These are phyloP conservation scores for Brachionus sp. DNA, from an alignment of 1,140 invertebrate species.

Conservation along the genomic window DNA sequence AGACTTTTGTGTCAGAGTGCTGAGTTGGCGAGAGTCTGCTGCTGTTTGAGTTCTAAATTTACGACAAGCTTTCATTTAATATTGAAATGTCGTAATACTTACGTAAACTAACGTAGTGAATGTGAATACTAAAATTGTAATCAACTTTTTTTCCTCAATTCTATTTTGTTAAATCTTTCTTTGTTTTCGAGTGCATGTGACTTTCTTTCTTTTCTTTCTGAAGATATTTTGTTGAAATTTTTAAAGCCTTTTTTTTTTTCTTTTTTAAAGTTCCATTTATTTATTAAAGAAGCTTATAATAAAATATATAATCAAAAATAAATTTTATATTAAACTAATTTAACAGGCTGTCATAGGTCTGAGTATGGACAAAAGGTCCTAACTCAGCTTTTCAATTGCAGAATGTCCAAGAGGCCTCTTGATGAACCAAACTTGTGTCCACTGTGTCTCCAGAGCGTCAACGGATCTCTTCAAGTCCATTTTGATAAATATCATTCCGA, in stretches of 20 bases:
- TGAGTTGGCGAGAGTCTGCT: slow-evolving; percentile 17
- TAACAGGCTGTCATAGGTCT: background rate
- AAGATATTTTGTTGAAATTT: slow-evolving; percentile 36
- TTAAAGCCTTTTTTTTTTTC: background rate
- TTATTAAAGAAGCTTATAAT: slow-evolving; percentile 20
- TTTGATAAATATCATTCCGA: background rate
- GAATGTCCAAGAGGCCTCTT: background rate
- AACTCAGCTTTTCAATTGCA: background rate
- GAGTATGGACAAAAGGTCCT: background rate
- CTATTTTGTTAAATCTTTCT: background rate
- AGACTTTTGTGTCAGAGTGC: background rate
- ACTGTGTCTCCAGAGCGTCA: background rate
- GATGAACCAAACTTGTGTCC: background rate
- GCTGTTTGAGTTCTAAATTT: background rate
- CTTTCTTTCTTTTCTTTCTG: slow-evolving; percentile 11
- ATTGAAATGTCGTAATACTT: background rate
- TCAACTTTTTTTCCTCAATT: background rate
- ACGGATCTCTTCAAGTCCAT: background rate
- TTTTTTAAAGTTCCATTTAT: background rate
- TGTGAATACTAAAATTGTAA: slow-evolving; percentile 13
- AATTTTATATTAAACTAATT: background rate
- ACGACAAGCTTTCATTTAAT: background rate
- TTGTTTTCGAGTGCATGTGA: slow-evolving; percentile 15
- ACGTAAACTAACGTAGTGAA: slow-evolving; percentile 40
- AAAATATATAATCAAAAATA: slow-evolving; percentile 19